Percentiles rank a stretch among this genome's conserved stretches.
Evolutionary conservation across 1,140 invertebrate genomes (phyloP).

Genomic region (Macrobrachium rosenbergii): DNA sequence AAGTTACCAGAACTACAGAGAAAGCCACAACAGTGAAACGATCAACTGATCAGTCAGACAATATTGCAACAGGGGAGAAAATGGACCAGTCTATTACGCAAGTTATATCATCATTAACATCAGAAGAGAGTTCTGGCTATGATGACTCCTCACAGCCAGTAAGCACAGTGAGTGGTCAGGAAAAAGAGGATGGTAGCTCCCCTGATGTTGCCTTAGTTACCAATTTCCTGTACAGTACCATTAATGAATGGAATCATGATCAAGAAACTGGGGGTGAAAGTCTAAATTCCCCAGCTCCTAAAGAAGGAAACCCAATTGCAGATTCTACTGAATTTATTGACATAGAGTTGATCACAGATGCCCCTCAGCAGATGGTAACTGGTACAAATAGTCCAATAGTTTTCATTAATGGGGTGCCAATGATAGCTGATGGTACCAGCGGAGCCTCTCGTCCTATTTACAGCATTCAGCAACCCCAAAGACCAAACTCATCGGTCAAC

Average conservation of each 20-base stretch:
- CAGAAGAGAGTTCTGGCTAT: background rate
- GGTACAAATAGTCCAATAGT: conserved; percentile 33
- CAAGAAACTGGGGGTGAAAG: background rate
- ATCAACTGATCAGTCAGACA: background rate
- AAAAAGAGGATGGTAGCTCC: conserved; percentile 8
- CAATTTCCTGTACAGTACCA: conserved; percentile 47
- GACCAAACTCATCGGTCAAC: too few relatives aligned
- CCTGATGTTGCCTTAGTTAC: conserved; percentile 43
- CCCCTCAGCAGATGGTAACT: background rate
- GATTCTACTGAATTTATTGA: conserved; percentile 4
- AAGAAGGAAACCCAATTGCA: background rate
- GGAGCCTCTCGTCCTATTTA: background rate
- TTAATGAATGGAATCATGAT: conserved; percentile 37
- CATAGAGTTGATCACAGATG: background rate
- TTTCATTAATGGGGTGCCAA: background rate
- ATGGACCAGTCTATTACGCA: conserved; percentile 31
- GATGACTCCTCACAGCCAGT: background rate
- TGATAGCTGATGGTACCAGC: background rate
- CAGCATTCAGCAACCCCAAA: background rate
- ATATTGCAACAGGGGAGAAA: background rate
- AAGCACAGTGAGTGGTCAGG: background rate
- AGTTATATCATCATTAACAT: conserved; percentile 24
- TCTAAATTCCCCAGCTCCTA: too few relatives aligned
- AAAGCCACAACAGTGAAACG: conserved; percentile 42
- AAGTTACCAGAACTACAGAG: conserved; percentile 43